Evolutionary conservation across 1,140 invertebrate genomes (phyloP), one percentile per base, ranked within the genome.

Genomic region (Drosophila lacertosa): DNA sequence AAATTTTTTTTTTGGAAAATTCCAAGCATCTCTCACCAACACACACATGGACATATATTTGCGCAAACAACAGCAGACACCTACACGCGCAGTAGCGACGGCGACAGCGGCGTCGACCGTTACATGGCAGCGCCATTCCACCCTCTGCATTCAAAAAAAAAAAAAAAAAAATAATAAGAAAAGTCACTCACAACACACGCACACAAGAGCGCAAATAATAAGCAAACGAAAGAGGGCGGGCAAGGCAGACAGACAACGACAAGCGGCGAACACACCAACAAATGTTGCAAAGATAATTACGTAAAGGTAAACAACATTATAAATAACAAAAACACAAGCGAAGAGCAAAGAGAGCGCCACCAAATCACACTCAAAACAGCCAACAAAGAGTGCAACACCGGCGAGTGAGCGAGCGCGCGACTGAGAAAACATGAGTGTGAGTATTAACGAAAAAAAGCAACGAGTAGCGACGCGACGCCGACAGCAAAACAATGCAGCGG

Each of bases 231-330:
- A 58, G 26, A 47, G 55, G 44, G 24, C 26, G 45, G n/a, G n/a
- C n/a, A n/a, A n/a, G n/a, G 22, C 45, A 53, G 58, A 53, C 39
- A 15, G 16, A 57, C 71, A 65, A 59, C 68, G 24, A 54, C 45
- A 47, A 33, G 64, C 73, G 55, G 55, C 35, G 16, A 47, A 60
- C 40, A 42, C 37, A 66, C 64, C 54, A 35, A 69, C 16, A 68
- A 86, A 77, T 77, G 74, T 82, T 77, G 59, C 82, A 78, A 77
- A 88, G 70, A 82, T 88, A 86, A 86, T 88, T 86, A 88, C 82
- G 74, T 86, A 86, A 86, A 88, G 77, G 83, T 88, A 88, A 86
- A 88, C 82, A 86, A 82, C 70, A 78, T 66, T 64, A 78, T 71
- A 89, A 78, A 82, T 75, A 81, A 63, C 74, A 74, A 80, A 65